Evolutionary conservation across 1,140 invertebrate species (phyloP).

Genomic region (Globodera rostochiensis): DNA sequence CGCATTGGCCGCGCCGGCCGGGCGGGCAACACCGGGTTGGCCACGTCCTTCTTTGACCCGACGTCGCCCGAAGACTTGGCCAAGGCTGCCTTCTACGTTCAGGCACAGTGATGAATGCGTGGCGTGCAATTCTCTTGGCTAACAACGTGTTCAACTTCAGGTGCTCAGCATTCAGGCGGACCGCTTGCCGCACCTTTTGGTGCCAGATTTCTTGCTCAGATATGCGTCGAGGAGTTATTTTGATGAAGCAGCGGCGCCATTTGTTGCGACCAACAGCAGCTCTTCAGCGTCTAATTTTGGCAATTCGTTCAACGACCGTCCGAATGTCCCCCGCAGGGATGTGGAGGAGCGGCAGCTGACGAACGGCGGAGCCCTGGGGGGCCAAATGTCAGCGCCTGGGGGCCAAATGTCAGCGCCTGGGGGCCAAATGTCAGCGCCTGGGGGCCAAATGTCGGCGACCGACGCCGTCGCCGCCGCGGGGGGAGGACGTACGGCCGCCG

Average conservation of each 20-base stretch:
- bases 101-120: background rate
- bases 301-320: background rate
- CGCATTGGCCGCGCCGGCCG: constrained; percentile 85
- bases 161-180: background rate
- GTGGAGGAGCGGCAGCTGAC: background rate
- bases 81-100: background rate
- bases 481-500: no score
- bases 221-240: background rate
- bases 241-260: background rate
- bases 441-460: no score
- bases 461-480: no score
- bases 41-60: constrained; percentile 94
- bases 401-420: no score
- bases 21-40: constrained; percentile 73
- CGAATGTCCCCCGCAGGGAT: background rate
- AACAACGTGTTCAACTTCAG: no score
- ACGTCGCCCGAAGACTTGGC: constrained; percentile 14
- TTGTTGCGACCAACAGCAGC: background rate
- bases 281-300: background rate
- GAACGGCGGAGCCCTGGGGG: background rate
- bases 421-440: no score
- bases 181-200: background rate
- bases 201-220: background rate
- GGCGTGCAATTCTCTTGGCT: no score
- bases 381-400: no score